Base-by-base conservation (phyloP, 1,140 invertebrate genomes). In the Anagrus nilaparvatae region DNA sequence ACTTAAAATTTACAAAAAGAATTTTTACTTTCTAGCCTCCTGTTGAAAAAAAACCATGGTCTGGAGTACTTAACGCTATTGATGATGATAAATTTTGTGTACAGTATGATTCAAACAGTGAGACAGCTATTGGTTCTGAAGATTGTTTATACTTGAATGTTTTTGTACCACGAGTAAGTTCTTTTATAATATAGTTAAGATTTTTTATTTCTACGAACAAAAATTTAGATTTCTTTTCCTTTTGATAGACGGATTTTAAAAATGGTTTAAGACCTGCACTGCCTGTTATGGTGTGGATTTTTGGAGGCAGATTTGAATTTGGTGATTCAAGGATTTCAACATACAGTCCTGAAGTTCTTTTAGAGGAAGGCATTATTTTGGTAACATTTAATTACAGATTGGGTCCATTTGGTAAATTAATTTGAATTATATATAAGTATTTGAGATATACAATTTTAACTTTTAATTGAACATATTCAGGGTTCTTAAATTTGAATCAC, bases 331-430 rank as follows among this genome's bases (percentile, higher is more conserved):
- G 42, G 13, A 55, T 59, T 30, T 47, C 51, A 16, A 43, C 63
- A 0, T 77, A 77, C 44, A 73, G 75, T 13, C 74, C 76, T 4
- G 75, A 80, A 50, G 74, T 78, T 35, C 64, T 84, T 6, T 57
- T 77, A 18, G 56, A 69, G 14, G 65, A 82, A 54, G 71, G 74
- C 33, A 61, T 83, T 2, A 60, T 85, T 12, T 40, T 84, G 0
- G 77, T 86, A 0, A 76, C 75, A 2, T 61, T 84, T 2, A 83
- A 84, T 56, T 87, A 86, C 59, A 70, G 83, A 36, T 55, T 82
- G 2, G 77, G 75, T 40, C 60, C 70, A 18, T 63, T 79, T 6
- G 77, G 76, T 63, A 53, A 45, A 42, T 14, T 1, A 23, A 13
- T 27, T 28, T 30, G 13, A 28, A 13, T 1, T 38, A 30, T n/a